phyloP scores from a whole-genome alignment of 2,797 vertebrate species.

The Fistularia tabacaria region DNA sequence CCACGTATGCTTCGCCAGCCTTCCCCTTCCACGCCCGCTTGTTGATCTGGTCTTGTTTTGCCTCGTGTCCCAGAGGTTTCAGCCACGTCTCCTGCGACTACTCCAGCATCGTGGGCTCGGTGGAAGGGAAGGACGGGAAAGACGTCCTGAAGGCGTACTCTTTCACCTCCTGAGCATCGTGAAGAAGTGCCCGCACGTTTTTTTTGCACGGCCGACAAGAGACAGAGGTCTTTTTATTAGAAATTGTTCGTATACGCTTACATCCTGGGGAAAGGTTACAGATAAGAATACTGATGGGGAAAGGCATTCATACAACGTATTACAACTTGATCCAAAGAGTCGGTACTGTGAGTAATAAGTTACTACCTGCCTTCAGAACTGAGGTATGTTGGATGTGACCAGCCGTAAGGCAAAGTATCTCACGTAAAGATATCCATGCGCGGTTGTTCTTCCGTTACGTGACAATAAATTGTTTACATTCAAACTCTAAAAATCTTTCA shows the following conservation, averaged over 20 bases:
- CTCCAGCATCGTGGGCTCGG: constrained; percentile 73
- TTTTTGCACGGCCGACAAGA: constrained; percentile 8
- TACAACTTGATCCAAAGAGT: neutral
- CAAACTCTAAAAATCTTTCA: constrained; percentile 1
- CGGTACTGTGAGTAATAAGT: neutral
- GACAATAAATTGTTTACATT: constrained; percentile 7
- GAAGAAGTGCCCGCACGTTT: neutral
- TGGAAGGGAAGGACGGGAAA: constrained; percentile 67
- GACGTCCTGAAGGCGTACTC: constrained; percentile 75
- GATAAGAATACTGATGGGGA: neutral
- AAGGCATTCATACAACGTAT: constrained; percentile 36
- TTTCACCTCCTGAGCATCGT: constrained; percentile 62
- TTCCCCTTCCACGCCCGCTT: too few relatives aligned
- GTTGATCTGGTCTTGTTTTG: neutral
- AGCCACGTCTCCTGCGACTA: constrained; percentile 72
- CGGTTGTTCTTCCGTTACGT: constrained; percentile 11
- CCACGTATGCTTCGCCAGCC: neutral
- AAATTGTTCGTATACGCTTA: constrained; percentile 4
- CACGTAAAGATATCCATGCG: constrained; percentile 6
- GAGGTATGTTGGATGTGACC: constrained; percentile 21
- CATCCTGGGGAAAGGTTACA: too few relatives aligned
- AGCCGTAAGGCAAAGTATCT: constrained; percentile 42
- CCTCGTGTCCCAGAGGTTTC: constrained; percentile 62
- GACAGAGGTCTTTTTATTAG: constrained; percentile 28
- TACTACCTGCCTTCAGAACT: too few relatives aligned